Evolutionary conservation across 2,113 vertebrate genomes (phyloP), one percentile per base, ranked within the genome.

Genomic region (Andinoacara biseriatus): DNA sequence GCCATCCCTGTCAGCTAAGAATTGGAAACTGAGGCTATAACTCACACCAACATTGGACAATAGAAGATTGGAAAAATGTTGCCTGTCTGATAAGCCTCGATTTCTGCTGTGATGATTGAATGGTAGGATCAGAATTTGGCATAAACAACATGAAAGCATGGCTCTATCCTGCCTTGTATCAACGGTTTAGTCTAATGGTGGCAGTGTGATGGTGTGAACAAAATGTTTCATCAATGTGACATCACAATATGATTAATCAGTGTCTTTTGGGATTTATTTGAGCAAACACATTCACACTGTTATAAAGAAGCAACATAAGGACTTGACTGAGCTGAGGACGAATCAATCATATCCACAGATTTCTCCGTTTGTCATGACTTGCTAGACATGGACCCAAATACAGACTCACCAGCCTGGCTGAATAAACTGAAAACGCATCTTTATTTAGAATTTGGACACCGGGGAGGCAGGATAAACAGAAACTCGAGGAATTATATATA

Each of bases 121-220:
- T 49, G 22, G 40, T 49, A 67, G 22, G 40, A 49, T 67, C 22
- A 67, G 63, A 18, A 67, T 69, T 69, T 69, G 65, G 40, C 65
- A 69, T 0, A 46, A 67, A 49, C 63, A 67, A 49, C 63, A 67
- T 11, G 3, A 26, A 46, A 67, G 46, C 40, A 46, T 26, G 63
- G 22, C 46, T 67, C 63, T 15, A 29, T 46, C 40, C 40, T 67
- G 63, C 63, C 63, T 67, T 4, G 38, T 67, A 46, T 67, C 62
- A 67, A 7, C 46, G 40, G 63, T 46, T 40, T 15, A 49, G 24
- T 7, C 24, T 18, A 29, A 49, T 49, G 40, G 46, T 67, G 26
- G 40, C 49, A 40, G 65, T 69, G 43, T 69, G 24, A 69, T 69
- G 43, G 65, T 49, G 65, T 69, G 65, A 69, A 69, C 24, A 49